Base-by-base conservation (phyloP, 2,888 invertebrate species). In the Amorpha juglandis region DNA sequence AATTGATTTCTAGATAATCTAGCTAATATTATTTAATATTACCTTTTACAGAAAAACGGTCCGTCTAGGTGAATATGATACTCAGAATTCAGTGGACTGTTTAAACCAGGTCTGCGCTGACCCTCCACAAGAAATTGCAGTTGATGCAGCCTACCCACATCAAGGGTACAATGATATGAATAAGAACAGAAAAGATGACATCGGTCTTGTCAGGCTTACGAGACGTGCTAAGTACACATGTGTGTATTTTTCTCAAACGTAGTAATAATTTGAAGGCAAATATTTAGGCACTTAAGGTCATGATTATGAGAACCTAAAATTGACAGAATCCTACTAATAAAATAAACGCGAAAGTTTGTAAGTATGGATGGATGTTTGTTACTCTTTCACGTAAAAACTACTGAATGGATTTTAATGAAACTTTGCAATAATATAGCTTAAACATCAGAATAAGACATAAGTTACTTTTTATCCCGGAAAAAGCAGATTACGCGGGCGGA, bases 1-100 rank as follows among this genome's bases (percentile, higher is more conserved):
- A 4, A 27, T 27, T 4, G 27, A 27, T 27, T 27, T 27, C 4
- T 27, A 27, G 27, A 27, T 27, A 4, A 27, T 27, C 27, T 27
- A 27, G 27, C 27, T 27, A 27, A 27, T 27, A 27, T 3, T 27
- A 27, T 27, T 11, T 14, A 51, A 64, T 27, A 45, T n/a, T n/a
- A 50, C 19, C 16, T 45, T 58, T 70, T 83, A n/a, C 74, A 95
- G 95, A 67, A 85, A 89, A 70, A 87, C 91, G 51, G 94, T 94
- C 2, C 93, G 96, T 12, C 84, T 96, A 50, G 96, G 96, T 0
- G 96, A 96, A 84, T 95, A 95, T 75, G 95, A 96, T 77, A 94
- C 92, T 0, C 93, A 94, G 71, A 94, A 92, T 0, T 93, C 94
- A 48, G 85, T 92, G 0, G 96, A 96, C 77, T 96, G 96, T 80